Conservation (phyloP, 1,140 invertebrate genomes). For the Orchestia grillus region DNA sequence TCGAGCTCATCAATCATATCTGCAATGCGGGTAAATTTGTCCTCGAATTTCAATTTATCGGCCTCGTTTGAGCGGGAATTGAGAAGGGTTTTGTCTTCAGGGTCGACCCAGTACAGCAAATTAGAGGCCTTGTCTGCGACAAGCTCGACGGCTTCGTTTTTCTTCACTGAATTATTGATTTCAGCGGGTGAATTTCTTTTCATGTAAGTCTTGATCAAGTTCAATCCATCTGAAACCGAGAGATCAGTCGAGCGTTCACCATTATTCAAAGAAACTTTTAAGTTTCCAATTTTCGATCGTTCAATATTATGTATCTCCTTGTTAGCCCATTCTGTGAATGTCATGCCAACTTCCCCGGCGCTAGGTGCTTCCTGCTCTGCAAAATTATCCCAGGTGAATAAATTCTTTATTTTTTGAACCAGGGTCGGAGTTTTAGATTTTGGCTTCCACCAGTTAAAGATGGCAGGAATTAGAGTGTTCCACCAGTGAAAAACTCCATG, state of each 20-base stretch:
- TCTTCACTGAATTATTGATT: background rate
- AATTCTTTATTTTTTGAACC: background rate
- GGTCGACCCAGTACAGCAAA: background rate
- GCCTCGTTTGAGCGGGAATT: background rate
- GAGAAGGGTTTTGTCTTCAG: background rate
- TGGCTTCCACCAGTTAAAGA: background rate
- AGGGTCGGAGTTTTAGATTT: background rate
- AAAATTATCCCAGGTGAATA: background rate
- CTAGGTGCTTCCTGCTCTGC: background rate
- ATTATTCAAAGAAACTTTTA: background rate
- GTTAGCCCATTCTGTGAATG: background rate
- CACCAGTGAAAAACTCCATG: background rate
- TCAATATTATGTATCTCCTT: background rate
- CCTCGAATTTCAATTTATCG: background rate
- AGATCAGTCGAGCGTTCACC: background rate
- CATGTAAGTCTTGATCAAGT: background rate
- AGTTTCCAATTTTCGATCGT: background rate
- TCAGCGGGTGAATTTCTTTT: background rate
- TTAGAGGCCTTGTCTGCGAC: background rate
- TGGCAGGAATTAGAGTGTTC: background rate
- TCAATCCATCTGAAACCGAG: background rate
- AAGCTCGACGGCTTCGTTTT: background rate
- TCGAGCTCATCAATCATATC: background rate
- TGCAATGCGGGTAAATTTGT: background rate
- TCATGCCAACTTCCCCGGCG: background rate